Evolutionary conservation across 2,797 vertebrate genomes (phyloP).

Genomic region (Arnoldichthys spilopterus): DNA sequence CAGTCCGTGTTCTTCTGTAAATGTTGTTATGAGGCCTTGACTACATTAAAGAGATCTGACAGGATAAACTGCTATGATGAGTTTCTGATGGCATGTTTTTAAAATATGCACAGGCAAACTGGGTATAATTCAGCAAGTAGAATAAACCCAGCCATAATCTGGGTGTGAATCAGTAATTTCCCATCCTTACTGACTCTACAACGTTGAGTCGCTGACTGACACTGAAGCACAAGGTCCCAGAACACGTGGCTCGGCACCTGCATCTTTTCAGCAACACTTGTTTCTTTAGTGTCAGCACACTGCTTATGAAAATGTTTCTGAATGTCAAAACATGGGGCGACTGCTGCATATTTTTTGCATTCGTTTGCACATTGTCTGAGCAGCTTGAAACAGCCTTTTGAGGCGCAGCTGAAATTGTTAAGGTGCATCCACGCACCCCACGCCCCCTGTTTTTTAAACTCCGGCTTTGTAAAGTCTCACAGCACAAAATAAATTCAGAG

Average conservation of each 20-base stretch:
- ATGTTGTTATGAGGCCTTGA: neutral
- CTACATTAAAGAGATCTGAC: neutral
- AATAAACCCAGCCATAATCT: neutral
- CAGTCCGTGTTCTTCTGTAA: neutral
- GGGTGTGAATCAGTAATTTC: neutral
- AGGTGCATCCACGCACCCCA: neutral
- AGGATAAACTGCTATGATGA: neutral
- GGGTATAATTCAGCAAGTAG: neutral
- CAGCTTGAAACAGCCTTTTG: neutral
- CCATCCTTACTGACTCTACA: neutral
- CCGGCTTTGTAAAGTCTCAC: neutral
- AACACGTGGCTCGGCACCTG: neutral
- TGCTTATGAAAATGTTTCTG: neutral
- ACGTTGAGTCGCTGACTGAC: no score
- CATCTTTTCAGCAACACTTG: neutral
- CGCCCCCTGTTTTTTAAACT: neutral
- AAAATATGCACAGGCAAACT: neutral
- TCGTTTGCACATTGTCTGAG: neutral
- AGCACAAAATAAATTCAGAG: neutral
- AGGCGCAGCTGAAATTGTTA: no score
- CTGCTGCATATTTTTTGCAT: constrained; percentile 3
- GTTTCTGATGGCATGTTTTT: neutral
- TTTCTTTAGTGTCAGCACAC: neutral
- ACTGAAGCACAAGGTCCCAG: neutral
- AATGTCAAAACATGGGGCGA: neutral